Evolutionary conservation across 2,797 vertebrate genomes (phyloP).

Genomic region (Cetoscarus ocellatus): DNA sequence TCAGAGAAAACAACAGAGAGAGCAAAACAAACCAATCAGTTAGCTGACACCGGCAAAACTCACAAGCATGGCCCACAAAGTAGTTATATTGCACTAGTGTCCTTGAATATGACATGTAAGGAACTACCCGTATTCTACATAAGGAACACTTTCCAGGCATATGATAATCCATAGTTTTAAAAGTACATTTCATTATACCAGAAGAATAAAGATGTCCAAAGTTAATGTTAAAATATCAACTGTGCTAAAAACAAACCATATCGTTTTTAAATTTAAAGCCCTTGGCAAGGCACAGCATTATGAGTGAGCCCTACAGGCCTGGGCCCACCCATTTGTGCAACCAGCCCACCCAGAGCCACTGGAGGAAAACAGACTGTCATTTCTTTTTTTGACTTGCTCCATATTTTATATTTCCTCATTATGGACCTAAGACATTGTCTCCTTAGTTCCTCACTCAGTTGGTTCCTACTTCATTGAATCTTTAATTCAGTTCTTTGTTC

Average conservation of each 20-base stretch:
- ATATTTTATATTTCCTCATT: too few relatives aligned
- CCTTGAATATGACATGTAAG: conserved; percentile 9
- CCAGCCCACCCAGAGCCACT: too few relatives aligned
- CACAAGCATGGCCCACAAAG: conserved; percentile 2
- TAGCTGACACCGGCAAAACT: conserved; percentile 1
- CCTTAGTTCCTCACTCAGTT: too few relatives aligned
- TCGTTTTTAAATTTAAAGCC: not conserved
- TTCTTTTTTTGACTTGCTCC: too few relatives aligned
- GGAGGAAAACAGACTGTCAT: too few relatives aligned
- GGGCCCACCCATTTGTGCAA: too few relatives aligned
- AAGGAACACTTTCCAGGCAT: conserved; percentile 22
- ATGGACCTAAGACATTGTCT: too few relatives aligned
- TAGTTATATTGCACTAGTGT: conserved; percentile 21
- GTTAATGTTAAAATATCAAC: not conserved
- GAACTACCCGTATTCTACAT: conserved; percentile 10
- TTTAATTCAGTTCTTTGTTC: too few relatives aligned
- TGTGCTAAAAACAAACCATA: not conserved
- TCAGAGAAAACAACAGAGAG: not conserved
- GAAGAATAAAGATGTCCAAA: not conserved
- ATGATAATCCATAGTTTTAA: conserved; percentile 2
- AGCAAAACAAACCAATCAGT: not conserved
- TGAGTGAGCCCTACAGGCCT: too few relatives aligned
- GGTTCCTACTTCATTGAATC: too few relatives aligned
- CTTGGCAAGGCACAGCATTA: not conserved
- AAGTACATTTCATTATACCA: not conserved